Conservation (phyloP, 92 coral and sea anemone species). For the Anthopleura xanthogrammica region DNA sequence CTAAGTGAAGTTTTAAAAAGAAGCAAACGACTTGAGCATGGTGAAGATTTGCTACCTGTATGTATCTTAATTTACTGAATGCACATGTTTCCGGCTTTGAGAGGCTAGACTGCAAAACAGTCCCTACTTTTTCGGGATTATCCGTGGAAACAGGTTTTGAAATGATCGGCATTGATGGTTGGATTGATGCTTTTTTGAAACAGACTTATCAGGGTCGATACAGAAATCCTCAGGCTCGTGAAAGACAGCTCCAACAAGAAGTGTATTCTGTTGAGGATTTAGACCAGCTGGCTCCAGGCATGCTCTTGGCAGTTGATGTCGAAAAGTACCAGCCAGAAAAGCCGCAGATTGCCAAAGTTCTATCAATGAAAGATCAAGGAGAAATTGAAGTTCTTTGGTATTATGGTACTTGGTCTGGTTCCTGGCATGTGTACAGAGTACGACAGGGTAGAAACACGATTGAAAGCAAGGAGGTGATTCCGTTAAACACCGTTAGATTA, state of each 20-base stretch:
- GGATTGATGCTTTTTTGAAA: too few species aligned
- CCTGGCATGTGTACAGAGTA: constrained; percentile 29
- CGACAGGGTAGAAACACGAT: constrained; percentile 36
- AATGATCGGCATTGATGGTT: too few species aligned
- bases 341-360: constrained; percentile 40
- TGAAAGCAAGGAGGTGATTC: constrained; percentile 30
- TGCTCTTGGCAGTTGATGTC: constrained; percentile 35
- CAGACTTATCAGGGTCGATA: background rate
- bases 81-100: too few species aligned
- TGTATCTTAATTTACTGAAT: background rate
- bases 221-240: background rate
- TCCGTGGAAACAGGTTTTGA: too few species aligned
- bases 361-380: constrained; percentile 14
- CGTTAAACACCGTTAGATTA: constrained; percentile 28
- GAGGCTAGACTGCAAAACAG: background rate
- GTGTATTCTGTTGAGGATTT: background rate
- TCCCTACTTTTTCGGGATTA: background rate
- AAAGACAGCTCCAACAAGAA: background rate
- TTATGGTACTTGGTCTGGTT: constrained; percentile 43
- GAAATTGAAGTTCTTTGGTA: constrained; percentile 35
- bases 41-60: constrained; percentile 47
- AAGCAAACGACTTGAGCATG: constrained; percentile 25
- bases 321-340: constrained; percentile 29
- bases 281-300: background rate
- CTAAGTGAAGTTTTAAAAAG: constrained; percentile 40